Evolutionary conservation across 2,888 invertebrate genomes (phyloP).

Genomic region (Alviniconcha strummeri): DNA sequence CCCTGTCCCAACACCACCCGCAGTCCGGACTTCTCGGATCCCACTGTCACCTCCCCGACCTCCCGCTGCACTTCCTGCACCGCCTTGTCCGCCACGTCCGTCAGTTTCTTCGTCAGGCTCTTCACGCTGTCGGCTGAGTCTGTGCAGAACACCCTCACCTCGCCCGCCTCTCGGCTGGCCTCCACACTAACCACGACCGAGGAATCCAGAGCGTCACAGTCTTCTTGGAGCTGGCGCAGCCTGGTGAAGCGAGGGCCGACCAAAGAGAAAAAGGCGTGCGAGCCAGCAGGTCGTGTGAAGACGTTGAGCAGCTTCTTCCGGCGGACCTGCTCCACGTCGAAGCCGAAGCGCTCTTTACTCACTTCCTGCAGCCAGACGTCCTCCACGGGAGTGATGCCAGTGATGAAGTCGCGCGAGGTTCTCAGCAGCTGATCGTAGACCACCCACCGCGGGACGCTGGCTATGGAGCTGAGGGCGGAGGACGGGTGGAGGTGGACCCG

Average conservation of each 20-base stretch:
- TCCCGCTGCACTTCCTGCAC: slow-evolving; percentile 36
- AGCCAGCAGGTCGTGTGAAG: slow-evolving; percentile 47
- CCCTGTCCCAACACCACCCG: slow-evolving; percentile 54
- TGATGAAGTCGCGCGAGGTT: slow-evolving; percentile 59
- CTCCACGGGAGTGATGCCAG: slow-evolving; percentile 58
- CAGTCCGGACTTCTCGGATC: slow-evolving; percentile 38
- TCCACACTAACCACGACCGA: slow-evolving; percentile 50
- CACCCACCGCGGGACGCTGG: slow-evolving; percentile 58
- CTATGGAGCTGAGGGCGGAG: slow-evolving; percentile 53
- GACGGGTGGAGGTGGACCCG: slow-evolving; percentile 63
- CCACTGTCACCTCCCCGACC: slow-evolving; percentile 40
- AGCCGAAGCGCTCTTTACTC: slow-evolving; percentile 33
- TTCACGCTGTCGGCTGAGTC: not conserved
- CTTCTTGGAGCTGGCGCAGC: slow-evolving; percentile 47
- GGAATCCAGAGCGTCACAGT: slow-evolving; percentile 37
- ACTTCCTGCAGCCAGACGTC: slow-evolving; percentile 48
- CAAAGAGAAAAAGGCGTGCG: slow-evolving; percentile 46
- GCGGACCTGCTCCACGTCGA: slow-evolving; percentile 44
- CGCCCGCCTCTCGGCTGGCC: slow-evolving; percentile 50
- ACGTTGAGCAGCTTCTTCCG: slow-evolving; percentile 43
- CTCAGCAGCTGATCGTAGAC: slow-evolving; percentile 58
- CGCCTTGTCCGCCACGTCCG: slow-evolving; percentile 18
- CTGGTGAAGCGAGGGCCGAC: slow-evolving; percentile 54
- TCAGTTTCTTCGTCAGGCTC: slow-evolving; percentile 1
- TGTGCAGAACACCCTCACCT: slow-evolving; percentile 48